Base-by-base conservation (phyloP, 2,113 vertebrate species). In the Athene noctua region DNA sequence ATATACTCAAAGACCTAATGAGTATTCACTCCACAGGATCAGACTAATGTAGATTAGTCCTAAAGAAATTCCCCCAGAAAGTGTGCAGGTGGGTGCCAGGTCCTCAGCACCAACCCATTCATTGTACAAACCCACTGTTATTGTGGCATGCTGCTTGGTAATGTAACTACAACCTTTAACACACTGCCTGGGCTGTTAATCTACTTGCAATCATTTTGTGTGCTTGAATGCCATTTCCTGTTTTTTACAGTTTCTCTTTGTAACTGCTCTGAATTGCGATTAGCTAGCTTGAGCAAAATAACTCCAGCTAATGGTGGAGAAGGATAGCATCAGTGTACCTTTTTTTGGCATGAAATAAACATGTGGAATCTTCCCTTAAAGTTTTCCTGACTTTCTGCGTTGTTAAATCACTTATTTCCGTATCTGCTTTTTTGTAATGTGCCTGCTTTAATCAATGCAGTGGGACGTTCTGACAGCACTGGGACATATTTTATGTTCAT, bases 381-480 rank as follows among this genome's bases (percentile, higher is more conserved):
- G 65, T 93, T 90, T 85, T 91, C 65, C 65, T 62, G 79, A 49
- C 32, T 91, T 70, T 74, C 59, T 38, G 26, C 79, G 83, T 79
- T 92, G 87, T 95, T 95, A 83, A 95, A 94, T 91, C 86, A 51
- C 71, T 86, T 86, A 47, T 87, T 97, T 96, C 93, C 74, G 4
- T 86, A 67, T 96, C 94, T 97, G 85, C 70, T 83, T 77, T 36
- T 96, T 82, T 91, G 88, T 80, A 77, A 49, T 4, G 11, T 80
- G 81, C 23, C 21, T 85, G 85, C 74, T 78, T 80, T 62, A 91
- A 82, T 63, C 94, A 55, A 18, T 79, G 92, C 80, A 47, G 9
- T 83, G 61, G 90, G 75, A 80, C 92, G 80, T 89, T 19, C 66
- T 92, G 90, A 58, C 77, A 94, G 87, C 94, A 36, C 88, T 89